phyloP scores from a whole-genome alignment of 2,113 vertebrate genomes.

The Thalassarche chlororhynchos region DNA sequence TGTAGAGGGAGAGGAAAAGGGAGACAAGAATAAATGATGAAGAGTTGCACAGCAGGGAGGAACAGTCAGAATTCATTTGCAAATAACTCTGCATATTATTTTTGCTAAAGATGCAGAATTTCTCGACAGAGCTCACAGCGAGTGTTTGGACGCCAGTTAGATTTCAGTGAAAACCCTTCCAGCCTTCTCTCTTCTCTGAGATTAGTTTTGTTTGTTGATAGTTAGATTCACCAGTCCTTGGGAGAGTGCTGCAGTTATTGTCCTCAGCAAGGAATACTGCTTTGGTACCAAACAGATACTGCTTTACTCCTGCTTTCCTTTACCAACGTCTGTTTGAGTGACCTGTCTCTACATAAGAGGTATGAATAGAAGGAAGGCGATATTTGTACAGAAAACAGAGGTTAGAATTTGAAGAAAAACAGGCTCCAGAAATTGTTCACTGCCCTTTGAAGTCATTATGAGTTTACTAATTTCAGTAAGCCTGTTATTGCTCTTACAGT shows the following conservation, averaged over 20 bases:
- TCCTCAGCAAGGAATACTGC: background rate
- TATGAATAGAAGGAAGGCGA: background rate
- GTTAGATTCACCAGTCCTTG: background rate
- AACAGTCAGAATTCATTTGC: conserved; percentile 12
- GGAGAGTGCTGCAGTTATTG: background rate
- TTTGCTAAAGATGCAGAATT: conserved; percentile 17
- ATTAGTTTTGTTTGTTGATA: background rate
- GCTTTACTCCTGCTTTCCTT: background rate
- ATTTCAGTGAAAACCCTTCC: background rate
- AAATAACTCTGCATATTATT: background rate
- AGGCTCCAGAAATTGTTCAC: background rate
- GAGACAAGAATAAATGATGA: background rate
- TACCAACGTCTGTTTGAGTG: background rate
- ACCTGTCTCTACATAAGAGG: background rate
- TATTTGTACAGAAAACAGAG: background rate
- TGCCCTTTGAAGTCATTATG: background rate
- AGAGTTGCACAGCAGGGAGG: background rate
- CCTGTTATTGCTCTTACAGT: background rate
- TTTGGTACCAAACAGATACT: background rate
- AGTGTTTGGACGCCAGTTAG: background rate
- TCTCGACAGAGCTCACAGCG: background rate
- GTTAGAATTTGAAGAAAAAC: background rate
- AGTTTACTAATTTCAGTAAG: conserved; percentile 1
- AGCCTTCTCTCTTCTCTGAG: background rate
- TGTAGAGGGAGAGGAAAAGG: background rate